Base-by-base conservation (phyloP, 2,113 vertebrate species). In the Antennarius striatus region DNA sequence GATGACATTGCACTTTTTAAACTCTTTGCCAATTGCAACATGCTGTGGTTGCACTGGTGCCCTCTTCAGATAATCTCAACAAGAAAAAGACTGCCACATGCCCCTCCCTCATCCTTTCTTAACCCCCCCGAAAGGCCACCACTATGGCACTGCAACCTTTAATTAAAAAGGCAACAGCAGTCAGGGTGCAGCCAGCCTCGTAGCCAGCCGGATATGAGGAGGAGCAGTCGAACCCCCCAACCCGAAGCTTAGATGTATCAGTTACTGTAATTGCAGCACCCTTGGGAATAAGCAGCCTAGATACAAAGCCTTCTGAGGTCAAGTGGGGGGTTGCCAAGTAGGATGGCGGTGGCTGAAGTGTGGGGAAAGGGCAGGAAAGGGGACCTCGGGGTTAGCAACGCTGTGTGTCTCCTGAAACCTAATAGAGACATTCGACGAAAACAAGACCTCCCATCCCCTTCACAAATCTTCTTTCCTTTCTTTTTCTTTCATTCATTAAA, bases 261-360 rank as follows among this genome's bases (percentile, higher is more conserved):
- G 89, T 91, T 91, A 92, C 90, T 91, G 88, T 91, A 89, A 89
- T 87, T 88, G 82, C 88, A 87, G 85, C 83, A 80, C 85, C 88
- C 87, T 71, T 80, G 83, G 84, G 86, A 89, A 74, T 70, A 69
- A 77, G 77, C 61, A 63, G 80, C 82, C 72, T 62, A 56, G 66
- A 48, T 74, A 88, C 80, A 87, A 91, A 92, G 81, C 81, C 65
- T 80, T 83, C 80, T 87, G 79, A 90, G 90, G 88, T 90, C 79
- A 90, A 89, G 77, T 50, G 54, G 79, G 86, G 79, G 89, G 75
- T 78, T 80, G 84, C 75, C 81, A 79, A 71, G 49, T 72, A 76
- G 71, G 83, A 72, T 58, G 62, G 75, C 71, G 40, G 62, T 75
- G 73, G 79, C 71, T 75, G 57, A 76, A 87, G 76, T 78, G 81